Conservation (phyloP, 2,888 invertebrate species). For the Himalopsyche tibetana region DNA sequence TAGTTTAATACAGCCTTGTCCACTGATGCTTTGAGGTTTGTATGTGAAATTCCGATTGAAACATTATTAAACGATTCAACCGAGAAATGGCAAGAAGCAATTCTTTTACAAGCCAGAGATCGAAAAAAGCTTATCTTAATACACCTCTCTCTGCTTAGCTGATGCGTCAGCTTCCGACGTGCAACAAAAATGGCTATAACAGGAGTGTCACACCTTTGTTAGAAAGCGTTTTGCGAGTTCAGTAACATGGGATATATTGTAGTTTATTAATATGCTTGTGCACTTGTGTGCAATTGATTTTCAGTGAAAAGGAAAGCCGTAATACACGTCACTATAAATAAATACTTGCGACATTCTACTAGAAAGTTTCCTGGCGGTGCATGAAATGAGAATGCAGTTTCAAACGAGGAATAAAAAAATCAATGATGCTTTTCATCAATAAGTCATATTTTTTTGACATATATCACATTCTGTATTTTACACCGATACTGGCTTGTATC, state of each 20-base stretch:
- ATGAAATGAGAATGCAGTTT: not conserved
- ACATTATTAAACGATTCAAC: too few relatives aligned
- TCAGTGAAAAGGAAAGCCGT: slow-evolving; percentile 3
- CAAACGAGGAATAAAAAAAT: not conserved
- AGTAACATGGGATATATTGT: not conserved
- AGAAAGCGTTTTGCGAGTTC: slow-evolving; percentile 7
- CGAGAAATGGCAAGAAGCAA: too few relatives aligned
- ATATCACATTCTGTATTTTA: too few relatives aligned
- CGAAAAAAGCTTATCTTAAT: too few relatives aligned
- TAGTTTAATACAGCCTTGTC: too few relatives aligned
- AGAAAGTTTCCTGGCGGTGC: not conserved
- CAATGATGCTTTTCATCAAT: too few relatives aligned
- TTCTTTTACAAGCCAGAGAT: too few relatives aligned
- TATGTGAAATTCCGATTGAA: too few relatives aligned
- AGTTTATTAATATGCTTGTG: not conserved
- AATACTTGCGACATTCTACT: not conserved
- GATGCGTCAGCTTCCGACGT: not conserved
- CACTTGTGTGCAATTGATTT: not conserved
- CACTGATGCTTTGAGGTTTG: too few relatives aligned
- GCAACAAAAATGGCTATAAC: not conserved
- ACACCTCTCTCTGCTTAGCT: not conserved
- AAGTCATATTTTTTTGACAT: too few relatives aligned
- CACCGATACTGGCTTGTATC: too few relatives aligned
- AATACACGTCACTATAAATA: not conserved
- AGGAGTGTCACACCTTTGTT: slow-evolving; percentile 3